Evolutionary conservation across 1,140 invertebrate genomes (phyloP).

Genomic region (Lasioglossum baleicum): DNA sequence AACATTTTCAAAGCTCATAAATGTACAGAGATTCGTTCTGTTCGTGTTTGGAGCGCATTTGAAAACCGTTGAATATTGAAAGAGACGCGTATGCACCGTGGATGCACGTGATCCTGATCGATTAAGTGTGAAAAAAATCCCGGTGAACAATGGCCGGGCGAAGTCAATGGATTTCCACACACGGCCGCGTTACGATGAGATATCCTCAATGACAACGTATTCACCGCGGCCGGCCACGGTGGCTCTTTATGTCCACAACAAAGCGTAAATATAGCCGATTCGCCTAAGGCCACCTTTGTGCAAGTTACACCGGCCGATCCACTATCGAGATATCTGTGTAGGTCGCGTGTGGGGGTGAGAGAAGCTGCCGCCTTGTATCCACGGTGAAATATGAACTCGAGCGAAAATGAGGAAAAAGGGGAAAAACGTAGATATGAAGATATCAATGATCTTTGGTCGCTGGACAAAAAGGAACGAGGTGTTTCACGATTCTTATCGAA

Average conservation of each 20-base stretch:
- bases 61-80: too few relatives aligned
- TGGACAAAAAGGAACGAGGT: background rate
- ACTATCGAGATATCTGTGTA: constrained; percentile 70
- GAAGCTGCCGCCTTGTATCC: background rate
- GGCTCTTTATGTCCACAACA: constrained; percentile 72
- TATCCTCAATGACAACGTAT: constrained; percentile 69
- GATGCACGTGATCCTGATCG: background rate
- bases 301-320: constrained; percentile 69
- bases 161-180: constrained; percentile 44
- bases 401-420: constrained; percentile 50
- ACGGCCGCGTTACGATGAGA: constrained; percentile 71
- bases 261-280: constrained; percentile 74
- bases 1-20: too few relatives aligned
- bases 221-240: constrained; percentile 66
- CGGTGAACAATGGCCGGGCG: background rate
- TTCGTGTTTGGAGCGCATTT: too few relatives aligned
- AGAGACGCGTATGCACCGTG: too few relatives aligned
- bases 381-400: background rate
- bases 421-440: constrained; percentile 3
- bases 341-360: constrained; percentile 45
- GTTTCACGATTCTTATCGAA: background rate
- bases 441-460: constrained; percentile 2
- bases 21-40: too few relatives aligned
- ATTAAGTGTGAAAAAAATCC: background rate
- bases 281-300: constrained; percentile 70